A percentile compares a stretch with the other conserved stretches of the same genome.
These are phyloP conservation scores for Clytia hemisphaerica DNA, from an alignment of 30 jellyfish, hydroid and myxozoan genomes.

Conservation along the genomic window DNA sequence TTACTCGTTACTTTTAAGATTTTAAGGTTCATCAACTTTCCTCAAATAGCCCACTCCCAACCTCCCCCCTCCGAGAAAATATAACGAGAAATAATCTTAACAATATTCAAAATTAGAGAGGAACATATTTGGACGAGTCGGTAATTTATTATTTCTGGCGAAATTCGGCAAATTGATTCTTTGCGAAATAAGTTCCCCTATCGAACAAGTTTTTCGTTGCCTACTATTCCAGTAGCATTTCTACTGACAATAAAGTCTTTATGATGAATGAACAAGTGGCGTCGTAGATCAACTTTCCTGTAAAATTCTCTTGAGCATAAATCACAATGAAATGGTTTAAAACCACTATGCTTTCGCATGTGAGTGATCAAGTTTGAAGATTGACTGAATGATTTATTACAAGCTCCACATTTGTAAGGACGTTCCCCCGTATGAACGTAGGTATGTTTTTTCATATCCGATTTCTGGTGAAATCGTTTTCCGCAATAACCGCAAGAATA, in stretches of 20 bases:
- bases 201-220: no score
- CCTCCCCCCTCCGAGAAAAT: no score
- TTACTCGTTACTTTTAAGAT: no score
- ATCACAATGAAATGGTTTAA: conserved; percentile 84
- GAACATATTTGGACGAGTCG: no score
- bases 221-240: no score
- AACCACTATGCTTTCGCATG: conserved; percentile 91
- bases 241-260: background rate
- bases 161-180: no score
- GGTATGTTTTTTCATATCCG: conserved; percentile 89
- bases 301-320: conserved; percentile 59
- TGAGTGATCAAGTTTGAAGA: conserved; percentile 88
- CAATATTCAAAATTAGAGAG: no score
- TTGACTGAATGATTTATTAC: conserved; percentile 89
- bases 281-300: conserved; percentile 74
- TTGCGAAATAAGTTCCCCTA: no score
- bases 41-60: no score
- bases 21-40: no score
- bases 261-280: conserved; percentile 65
- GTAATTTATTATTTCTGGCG: no score
- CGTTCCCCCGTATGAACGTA: conserved; percentile 90
- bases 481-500: conserved; percentile 79
- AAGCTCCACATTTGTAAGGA: conserved; percentile 82
- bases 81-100: no score
- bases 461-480: conserved; percentile 82